Conservation (phyloP, 2,888 invertebrate species). For the Temnothorax ravouxi region DNA sequence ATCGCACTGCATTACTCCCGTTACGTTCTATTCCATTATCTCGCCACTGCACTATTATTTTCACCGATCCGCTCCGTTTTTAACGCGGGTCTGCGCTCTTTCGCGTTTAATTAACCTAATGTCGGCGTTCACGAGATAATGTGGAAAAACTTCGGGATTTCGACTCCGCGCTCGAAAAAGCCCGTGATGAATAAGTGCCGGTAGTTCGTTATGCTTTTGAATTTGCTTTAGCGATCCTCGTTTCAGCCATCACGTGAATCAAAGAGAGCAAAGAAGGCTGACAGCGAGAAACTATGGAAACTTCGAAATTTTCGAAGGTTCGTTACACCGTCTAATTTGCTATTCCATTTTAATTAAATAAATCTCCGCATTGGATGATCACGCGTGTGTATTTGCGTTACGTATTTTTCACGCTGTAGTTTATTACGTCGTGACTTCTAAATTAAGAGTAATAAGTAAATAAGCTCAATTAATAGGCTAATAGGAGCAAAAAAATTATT, state of each 20-base stretch:
- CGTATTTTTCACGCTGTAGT: neutral
- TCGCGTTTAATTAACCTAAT: constrained; percentile 35
- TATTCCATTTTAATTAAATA: constrained; percentile 69
- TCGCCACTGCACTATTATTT: neutral
- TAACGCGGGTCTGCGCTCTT: neutral
- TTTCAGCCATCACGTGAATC: constrained; percentile 13
- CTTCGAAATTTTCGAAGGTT: constrained; percentile 24
- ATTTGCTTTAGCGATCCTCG: constrained; percentile 38
- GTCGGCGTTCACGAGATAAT: neutral
- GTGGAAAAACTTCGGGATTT: neutral
- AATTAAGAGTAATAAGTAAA: neutral
- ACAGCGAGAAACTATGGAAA: neutral
- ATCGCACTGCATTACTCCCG: constrained; percentile 2
- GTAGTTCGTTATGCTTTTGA: constrained; percentile 34
- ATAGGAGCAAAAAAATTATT: neutral
- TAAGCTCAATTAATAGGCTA: neutral
- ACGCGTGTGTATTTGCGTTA: constrained; percentile 29
- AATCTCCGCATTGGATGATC: constrained; percentile 46
- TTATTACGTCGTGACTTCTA: neutral
- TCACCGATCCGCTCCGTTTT: neutral
- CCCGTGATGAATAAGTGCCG: neutral
- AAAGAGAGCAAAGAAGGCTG: neutral
- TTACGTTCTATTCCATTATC: constrained; percentile 17
- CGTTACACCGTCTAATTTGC: constrained; percentile 55
- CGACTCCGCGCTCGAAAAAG: neutral